Evolutionary conservation across 2,888 invertebrate species (phyloP).

Genomic region (Tenthredo amoena): DNA sequence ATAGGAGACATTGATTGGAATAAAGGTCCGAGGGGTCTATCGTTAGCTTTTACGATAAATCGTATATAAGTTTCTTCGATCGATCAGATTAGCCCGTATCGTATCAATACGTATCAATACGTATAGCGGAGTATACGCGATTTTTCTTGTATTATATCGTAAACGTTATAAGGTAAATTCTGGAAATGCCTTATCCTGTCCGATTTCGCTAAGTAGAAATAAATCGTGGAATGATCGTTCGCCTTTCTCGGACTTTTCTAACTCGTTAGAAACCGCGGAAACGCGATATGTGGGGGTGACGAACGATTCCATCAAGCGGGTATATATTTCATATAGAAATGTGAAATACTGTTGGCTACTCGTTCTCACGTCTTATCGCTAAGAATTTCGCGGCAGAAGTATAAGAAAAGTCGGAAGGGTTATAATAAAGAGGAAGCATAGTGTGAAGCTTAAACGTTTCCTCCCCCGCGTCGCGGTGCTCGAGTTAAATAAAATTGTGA

Average conservation of each 20-base stretch:
- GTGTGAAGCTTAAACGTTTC: background rate
- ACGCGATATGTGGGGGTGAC: background rate
- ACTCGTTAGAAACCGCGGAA: background rate
- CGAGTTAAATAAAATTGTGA: background rate
- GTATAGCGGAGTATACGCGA: background rate
- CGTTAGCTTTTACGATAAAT: constrained; percentile 1
- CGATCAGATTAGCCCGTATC: background rate
- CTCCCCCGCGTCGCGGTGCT: background rate
- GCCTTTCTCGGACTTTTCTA: background rate
- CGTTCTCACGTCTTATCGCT: background rate
- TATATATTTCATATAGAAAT: background rate
- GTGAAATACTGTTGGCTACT: background rate
- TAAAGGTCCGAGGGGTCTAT: background rate
- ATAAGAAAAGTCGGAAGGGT: background rate
- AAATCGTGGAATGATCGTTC: constrained; percentile 27
- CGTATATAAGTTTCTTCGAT: constrained; percentile 8
- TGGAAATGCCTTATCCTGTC: too few relatives aligned
- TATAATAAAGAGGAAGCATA: background rate
- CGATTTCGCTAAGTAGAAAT: constrained; percentile 28
- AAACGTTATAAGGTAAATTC: background rate
- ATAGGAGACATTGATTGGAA: background rate
- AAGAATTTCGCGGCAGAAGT: background rate
- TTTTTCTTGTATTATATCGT: background rate
- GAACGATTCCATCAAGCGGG: background rate
- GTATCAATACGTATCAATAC: background rate